Percentiles rank a stretch among this genome's conserved stretches.
phyloP scores from a whole-genome alignment of 2,113 vertebrate genomes.

The Periophthalmus modestus region DNA sequence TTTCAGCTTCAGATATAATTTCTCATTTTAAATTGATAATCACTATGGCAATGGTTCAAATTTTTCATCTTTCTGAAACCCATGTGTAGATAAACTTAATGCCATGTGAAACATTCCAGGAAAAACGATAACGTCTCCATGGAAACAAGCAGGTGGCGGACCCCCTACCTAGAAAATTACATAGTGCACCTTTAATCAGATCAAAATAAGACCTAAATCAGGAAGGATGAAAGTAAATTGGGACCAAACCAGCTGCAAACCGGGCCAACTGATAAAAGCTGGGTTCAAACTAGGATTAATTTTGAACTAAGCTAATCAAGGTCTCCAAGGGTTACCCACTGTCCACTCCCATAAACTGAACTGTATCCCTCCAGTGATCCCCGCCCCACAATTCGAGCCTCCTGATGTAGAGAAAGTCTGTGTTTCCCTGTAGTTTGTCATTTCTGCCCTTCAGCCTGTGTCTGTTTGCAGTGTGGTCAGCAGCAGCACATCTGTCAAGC shows the following conservation, averaged over 20 bases:
- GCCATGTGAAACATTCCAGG: no score
- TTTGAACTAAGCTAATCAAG: no score
- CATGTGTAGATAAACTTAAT: no score
- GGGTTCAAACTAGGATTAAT: not conserved
- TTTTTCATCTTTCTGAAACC: no score
- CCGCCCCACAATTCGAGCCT: not conserved
- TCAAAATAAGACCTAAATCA: not conserved
- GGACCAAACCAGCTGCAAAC: not conserved
- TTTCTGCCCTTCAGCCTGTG: constrained; percentile 24
- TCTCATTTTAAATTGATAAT: no score
- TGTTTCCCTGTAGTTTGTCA: constrained; percentile 9
- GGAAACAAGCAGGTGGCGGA: no score
- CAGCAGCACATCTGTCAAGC: constrained; percentile 31
- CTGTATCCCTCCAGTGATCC: not conserved
- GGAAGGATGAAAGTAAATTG: not conserved
- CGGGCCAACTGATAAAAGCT: not conserved
- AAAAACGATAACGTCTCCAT: no score
- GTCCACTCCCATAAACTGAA: not conserved
- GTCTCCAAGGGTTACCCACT: no score
- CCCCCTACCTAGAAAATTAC: no score
- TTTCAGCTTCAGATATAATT: no score
- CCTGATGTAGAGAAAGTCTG: constrained; percentile 6
- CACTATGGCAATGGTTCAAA: no score
- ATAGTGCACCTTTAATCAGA: not conserved
- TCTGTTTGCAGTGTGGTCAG: constrained; percentile 38